A percentile compares a stretch with the other conserved stretches of the same genome.
phyloP scores from a whole-genome alignment of 2,113 vertebrate species.

The Monopterus albus region DNA sequence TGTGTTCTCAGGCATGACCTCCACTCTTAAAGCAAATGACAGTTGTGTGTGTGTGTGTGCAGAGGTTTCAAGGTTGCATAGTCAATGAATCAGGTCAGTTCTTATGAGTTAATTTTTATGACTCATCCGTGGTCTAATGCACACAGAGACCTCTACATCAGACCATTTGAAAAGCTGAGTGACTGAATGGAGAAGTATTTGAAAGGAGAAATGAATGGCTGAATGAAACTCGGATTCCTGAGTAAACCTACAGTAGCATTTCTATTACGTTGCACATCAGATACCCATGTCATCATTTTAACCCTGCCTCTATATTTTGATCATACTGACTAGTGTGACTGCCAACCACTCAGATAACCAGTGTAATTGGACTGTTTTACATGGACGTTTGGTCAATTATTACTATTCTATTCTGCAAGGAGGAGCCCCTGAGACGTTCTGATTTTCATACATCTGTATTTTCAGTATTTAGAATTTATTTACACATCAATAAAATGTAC shows the following conservation, averaged over 20 bases:
- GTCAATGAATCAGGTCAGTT: conserved; percentile 59
- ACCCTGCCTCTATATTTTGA: conserved; percentile 26
- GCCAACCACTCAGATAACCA: conserved; percentile 12
- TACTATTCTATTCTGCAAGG: not conserved
- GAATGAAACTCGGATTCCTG: too few species aligned
- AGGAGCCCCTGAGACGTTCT: not conserved
- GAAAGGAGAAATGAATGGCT: conserved; percentile 35
- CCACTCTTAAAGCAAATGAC: conserved; percentile 66
- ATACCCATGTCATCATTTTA: conserved; percentile 16
- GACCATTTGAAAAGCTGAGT: conserved; percentile 29
- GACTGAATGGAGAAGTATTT: conserved; percentile 45
- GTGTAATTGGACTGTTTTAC: conserved; percentile 12
- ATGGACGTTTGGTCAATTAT: not conserved
- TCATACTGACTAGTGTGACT: conserved; percentile 4
- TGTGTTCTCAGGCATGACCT: conserved; percentile 70
- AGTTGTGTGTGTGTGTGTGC: not conserved
- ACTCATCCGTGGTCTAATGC: conserved; percentile 50
- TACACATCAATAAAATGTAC: too few species aligned
- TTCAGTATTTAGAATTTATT: too few species aligned
- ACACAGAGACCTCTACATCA: conserved; percentile 46
- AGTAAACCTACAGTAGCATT: conserved; percentile 27
- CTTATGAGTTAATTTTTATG: conserved; percentile 52
- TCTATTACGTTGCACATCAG: conserved; percentile 18
- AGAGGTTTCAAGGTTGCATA: conserved; percentile 51
- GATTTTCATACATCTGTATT: not conserved